Evolutionary conservation across 2,797 vertebrate genomes (phyloP).

Genomic region (Sebastes baramenuke): DNA sequence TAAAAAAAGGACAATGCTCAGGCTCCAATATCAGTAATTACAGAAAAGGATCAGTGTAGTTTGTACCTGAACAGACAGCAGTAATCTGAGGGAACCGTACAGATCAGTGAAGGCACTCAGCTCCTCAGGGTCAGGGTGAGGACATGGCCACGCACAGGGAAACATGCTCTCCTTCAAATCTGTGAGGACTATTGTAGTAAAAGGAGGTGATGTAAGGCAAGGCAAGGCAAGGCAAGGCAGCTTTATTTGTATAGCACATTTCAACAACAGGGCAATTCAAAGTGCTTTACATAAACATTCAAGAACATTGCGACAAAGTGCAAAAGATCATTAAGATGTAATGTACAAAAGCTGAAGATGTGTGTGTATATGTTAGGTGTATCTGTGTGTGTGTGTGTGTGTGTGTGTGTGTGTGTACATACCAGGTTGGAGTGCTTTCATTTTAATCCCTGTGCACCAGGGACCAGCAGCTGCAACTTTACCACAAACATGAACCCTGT

Average conservation of each 20-base stretch:
- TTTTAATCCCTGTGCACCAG: conserved; percentile 64
- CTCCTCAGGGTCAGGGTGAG: conserved; percentile 70
- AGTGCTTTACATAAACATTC: too few relatives aligned
- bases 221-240: too few relatives aligned
- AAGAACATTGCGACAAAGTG: too few relatives aligned
- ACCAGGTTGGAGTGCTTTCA: conserved; percentile 57
- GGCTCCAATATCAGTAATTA: neutral
- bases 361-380: neutral
- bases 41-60: neutral
- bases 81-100: conserved; percentile 66
- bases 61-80: conserved; percentile 73
- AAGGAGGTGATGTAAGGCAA: neutral
- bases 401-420: neutral
- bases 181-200: conserved; percentile 25
- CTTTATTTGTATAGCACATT: too few relatives aligned
- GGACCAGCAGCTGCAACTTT: conserved; percentile 74
- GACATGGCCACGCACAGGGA: conserved; percentile 2
- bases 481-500: conserved; percentile 9
- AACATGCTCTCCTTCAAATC: conserved; percentile 46
- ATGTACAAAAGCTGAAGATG: neutral
- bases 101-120: conserved; percentile 69
- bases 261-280: too few relatives aligned
- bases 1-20: neutral
- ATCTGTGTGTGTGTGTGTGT: neutral
- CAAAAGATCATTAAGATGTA: too few relatives aligned